Conservation (phyloP, 1,140 invertebrate species). For the Drosophila ananassae region DNA sequence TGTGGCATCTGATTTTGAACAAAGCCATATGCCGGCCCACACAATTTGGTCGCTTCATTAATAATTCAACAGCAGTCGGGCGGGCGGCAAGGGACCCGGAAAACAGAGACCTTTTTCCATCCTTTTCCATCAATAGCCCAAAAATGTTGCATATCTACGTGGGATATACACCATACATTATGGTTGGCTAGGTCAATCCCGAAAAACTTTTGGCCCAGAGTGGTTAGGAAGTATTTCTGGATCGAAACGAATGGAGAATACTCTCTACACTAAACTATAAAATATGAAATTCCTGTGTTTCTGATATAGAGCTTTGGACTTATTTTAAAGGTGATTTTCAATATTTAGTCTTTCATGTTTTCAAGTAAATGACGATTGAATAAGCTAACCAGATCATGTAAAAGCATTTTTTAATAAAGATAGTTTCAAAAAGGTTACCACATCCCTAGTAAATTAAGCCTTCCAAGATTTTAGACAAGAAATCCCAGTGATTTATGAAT, state of each 20-base stretch:
- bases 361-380: no score
- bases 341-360: no score
- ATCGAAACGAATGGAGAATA: background rate
- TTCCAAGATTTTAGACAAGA: slow-evolving; percentile 17
- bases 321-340: no score
- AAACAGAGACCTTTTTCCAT: slow-evolving; percentile 54
- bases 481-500: slow-evolving; percentile 67
- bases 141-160: slow-evolving; percentile 48
- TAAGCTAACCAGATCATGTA: no score
- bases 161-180: slow-evolving; percentile 33
- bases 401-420: no score
- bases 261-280: background rate
- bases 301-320: no score
- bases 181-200: slow-evolving; percentile 31
- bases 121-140: slow-evolving; percentile 55
- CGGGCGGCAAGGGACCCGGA: slow-evolving; percentile 20
- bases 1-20: slow-evolving; percentile 51
- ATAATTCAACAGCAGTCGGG: slow-evolving; percentile 72
- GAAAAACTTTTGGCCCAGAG: background rate
- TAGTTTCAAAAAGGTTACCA: no score
- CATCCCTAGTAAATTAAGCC: slow-evolving; percentile 38
- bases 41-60: slow-evolving; percentile 65
- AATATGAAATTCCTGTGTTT: no score
- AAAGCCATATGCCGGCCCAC: slow-evolving; percentile 45
- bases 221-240: background rate